Base-by-base conservation (phyloP, 2,113 vertebrate species). In the Melanerpes formicivorus region DNA sequence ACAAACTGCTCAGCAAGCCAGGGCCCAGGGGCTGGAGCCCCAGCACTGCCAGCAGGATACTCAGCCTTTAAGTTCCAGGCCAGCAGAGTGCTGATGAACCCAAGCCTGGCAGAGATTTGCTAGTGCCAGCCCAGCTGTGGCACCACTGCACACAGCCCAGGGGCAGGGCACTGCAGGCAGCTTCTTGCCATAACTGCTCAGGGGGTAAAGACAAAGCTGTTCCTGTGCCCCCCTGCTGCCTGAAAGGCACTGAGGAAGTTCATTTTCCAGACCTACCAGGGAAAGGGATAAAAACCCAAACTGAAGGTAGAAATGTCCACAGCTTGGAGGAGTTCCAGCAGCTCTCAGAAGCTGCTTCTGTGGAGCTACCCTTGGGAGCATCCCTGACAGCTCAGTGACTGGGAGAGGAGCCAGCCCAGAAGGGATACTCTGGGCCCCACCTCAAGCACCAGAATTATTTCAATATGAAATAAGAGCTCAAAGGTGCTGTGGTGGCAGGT, bases 131-230 rank as follows among this genome's bases (percentile, higher is more conserved):
- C 52, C 52, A 65, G 40, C 13, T 58, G 40, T 29, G 27, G 25
- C 14, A 78, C 26, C 58, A 22, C 15, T 13, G 19, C 27, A n/a
- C 21, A 16, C 0, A 34, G 29, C 2, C 1, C n/a, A 29, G 54
- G 42, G 80, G 40, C 73, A 55, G 22, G 0, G 14, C 1, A 29
- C 3, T 7, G 19, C 25, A 75, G 27, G 7, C 67, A 67, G 64
- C 18, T 25, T 19, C 79, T 18, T 56, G 46, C 50, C 7, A 0
- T 7, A 80, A 87, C 10, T 42, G 21, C 8, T 26, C 0, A 0
- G 5, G 18, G 14, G 11, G 48, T 29, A 32, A 70, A 62, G 54
- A 44, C 66, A 67, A 14, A 59, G 50, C 19, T 58, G 25, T 6
- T 86, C 59, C 44, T 44, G 32, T n/a, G 58, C 10, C 23, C 30